Evolutionary conservation across 2,888 invertebrate genomes (phyloP), one percentile per base, ranked within the genome.

Genomic region (Antitype chi): DNA sequence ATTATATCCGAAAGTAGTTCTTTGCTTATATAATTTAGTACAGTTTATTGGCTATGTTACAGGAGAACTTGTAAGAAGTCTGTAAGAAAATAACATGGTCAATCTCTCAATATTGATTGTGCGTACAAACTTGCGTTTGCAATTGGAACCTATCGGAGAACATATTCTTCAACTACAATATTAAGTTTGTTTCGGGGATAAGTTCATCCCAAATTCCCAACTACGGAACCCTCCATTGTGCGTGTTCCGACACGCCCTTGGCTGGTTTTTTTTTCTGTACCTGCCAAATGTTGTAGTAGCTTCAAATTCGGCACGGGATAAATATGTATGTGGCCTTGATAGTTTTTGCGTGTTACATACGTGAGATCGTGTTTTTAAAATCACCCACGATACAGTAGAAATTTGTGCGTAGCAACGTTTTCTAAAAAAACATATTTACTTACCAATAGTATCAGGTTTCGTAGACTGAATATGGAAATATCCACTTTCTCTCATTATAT

Each of bases 391-490:
- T 28, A 23, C 43, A 25, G 7, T 2, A 25, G 8, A 25, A 53
- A 25, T 38, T 13, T 11, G 23, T 17, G 23, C 7, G 7, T 53
- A 11, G 5, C 17, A 38, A 52, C n/a, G 7, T 25, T 55, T 28
- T 43, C 8, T 8, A 53, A 17, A 25, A n/a, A 28, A 5, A 59
- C 8, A 6, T 13, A 11, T 4, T 38, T 25, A 80, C 96, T 92
- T 92, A 98, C 98, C 98, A 74, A 98, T 94, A 2, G 98, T 98
- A 89, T 99, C 98, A 7, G 99, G 99, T 94, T 98, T 99, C 0
- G 98, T 98, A 0, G 98, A 97, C 93, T 99, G 99, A 53, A 98
- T 89, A 91, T 98, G 98, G 82, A 98, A 93, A 87, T 98, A 98
- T 23, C 98, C 98, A 60, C 92, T 92, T 93, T 98, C 97, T 85